Conservation (phyloP, 2,888 invertebrate species). For the Drosophila koepferae region DNA sequence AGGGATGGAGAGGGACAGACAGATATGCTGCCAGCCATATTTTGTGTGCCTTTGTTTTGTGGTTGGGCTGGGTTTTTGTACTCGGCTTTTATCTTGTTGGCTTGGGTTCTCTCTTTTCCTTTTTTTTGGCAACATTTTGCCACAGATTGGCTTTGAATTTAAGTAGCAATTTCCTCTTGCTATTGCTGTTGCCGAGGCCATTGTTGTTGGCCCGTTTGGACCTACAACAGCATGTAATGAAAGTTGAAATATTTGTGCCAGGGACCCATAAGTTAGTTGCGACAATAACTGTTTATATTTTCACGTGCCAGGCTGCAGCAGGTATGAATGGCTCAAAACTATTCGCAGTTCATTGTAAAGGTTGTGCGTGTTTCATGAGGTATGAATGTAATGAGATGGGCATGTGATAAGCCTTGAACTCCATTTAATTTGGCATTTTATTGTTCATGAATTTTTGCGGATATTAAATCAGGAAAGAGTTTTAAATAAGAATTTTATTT, state of each 20-base stretch:
- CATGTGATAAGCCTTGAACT: neutral
- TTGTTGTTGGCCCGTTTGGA: constrained; percentile 26
- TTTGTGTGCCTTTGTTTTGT: constrained; percentile 68
- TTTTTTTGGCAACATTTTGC: constrained; percentile 60
- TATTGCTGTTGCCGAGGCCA: constrained; percentile 15
- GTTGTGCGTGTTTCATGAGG: neutral
- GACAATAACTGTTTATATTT: constrained; percentile 4
- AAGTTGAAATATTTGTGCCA: constrained; percentile 44
- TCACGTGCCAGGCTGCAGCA: neutral
- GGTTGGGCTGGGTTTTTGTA: constrained; percentile 35
- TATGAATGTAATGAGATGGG: neutral
- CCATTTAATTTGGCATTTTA: neutral
- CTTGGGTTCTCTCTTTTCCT: constrained; percentile 10
- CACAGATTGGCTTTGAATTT: constrained; percentile 77
- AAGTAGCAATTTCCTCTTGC: constrained; percentile 76
- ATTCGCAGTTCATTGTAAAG: neutral
- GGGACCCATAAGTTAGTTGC: neutral
- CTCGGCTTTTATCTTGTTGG: constrained; percentile 54
- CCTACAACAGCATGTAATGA: constrained; percentile 39
- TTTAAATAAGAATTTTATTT: no score
- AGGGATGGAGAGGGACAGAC: neutral
- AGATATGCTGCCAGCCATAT: constrained; percentile 49
- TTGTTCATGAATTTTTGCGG: no score
- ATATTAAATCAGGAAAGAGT: no score
- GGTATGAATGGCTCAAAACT: neutral